phyloP scores from a whole-genome alignment of 2,888 invertebrate genomes.

The Mimumesa dahlbomi region DNA sequence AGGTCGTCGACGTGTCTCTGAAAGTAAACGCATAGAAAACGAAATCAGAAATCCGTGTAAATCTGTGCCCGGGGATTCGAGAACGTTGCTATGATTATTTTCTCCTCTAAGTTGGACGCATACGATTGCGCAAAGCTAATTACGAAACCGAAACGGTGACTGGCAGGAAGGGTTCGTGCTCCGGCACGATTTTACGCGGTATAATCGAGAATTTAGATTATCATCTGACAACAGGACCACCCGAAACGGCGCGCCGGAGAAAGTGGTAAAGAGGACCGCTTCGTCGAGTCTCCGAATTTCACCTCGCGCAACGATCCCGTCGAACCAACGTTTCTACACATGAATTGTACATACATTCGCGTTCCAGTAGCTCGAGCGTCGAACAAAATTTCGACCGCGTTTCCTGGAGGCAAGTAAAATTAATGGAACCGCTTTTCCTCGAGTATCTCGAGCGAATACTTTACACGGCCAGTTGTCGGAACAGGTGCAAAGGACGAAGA shows the following conservation, averaged over 20 bases:
- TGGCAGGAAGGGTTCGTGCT: constrained; percentile 40
- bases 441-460: too few relatives aligned
- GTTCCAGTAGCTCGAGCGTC: too few relatives aligned
- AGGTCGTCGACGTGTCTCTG: constrained; percentile 20
- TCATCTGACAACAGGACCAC: neutral
- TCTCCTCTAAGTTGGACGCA: neutral
- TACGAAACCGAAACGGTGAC: constrained; percentile 35
- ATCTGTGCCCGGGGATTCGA: neutral
- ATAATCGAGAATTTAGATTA: constrained; percentile 24
- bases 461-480: too few relatives aligned
- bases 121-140: constrained; percentile 28
- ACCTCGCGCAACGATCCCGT: neutral
- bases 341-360: too few relatives aligned
- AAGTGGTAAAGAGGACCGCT: constrained; percentile 1
- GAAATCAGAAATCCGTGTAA: constrained; percentile 15
- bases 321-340: too few relatives aligned
- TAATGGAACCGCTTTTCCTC: too few relatives aligned
- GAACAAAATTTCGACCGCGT: too few relatives aligned
- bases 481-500: too few relatives aligned
- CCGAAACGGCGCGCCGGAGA: constrained; percentile 5
- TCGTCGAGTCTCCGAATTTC: constrained; percentile 5
- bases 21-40: constrained; percentile 35
- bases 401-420: too few relatives aligned
- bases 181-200: constrained; percentile 6
- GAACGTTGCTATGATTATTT: constrained; percentile 2